Conservation (phyloP, 2,113 vertebrate genomes). For the Ceyx melanurus region DNA sequence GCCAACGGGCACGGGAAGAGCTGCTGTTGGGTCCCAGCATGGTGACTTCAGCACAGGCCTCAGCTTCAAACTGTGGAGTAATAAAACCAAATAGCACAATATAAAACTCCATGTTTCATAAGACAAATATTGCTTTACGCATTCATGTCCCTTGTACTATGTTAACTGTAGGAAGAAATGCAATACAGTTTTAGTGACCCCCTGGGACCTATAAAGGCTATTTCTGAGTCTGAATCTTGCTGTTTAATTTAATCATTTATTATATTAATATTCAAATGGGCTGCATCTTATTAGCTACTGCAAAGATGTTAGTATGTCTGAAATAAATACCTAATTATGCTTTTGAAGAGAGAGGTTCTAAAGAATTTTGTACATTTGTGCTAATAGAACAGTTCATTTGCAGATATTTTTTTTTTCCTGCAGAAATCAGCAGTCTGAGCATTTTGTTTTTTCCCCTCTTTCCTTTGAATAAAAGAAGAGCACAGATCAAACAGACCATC, state of each 20-base stretch:
- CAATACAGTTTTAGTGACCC: constrained; percentile 84
- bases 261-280: constrained; percentile 90
- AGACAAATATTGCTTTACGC: constrained; percentile 83
- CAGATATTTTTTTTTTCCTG: constrained; percentile 70
- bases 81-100: constrained; percentile 79
- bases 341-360: constrained; percentile 83
- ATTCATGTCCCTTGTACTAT: constrained; percentile 79
- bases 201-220: constrained; percentile 86
- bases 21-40: constrained; percentile 68
- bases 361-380: constrained; percentile 81
- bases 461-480: constrained; percentile 73
- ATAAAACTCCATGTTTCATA: constrained; percentile 84
- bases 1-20: constrained; percentile 67
- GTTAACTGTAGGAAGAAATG: constrained; percentile 83
- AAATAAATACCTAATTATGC: constrained; percentile 87
- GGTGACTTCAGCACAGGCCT: constrained; percentile 76
- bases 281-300: constrained; percentile 88
- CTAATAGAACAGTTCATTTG: constrained; percentile 83
- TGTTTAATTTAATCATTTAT: constrained; percentile 91
- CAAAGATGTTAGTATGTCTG: constrained; percentile 85
- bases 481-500: constrained; percentile 64
- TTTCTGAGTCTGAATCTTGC: constrained; percentile 89
- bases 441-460: constrained; percentile 27
- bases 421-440: constrained; percentile 80
- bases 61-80: constrained; percentile 78